Evolutionary conservation across 2,888 invertebrate genomes (phyloP).

Genomic region (Cancer borealis): DNA sequence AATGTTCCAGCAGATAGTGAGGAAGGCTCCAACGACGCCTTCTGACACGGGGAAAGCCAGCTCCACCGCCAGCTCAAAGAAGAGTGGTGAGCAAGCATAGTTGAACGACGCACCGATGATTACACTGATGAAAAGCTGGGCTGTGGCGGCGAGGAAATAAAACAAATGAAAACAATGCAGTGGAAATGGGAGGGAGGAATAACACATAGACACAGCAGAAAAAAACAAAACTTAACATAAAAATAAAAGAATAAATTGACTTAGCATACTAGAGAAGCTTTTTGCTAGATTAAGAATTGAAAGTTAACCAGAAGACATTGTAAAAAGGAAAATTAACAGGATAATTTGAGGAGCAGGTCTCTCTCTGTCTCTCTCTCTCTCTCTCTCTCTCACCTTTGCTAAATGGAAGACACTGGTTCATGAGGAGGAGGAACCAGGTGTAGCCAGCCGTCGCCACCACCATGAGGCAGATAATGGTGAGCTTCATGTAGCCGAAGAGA

Average conservation of each 20-base stretch:
- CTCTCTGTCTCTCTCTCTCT: background rate
- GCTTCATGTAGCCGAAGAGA: constrained; percentile 74
- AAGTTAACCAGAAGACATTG: no score
- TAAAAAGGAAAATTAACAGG: no score
- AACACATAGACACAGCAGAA: background rate
- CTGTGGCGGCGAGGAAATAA: constrained; percentile 40
- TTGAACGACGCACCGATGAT: constrained; percentile 75
- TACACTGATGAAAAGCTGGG: constrained; percentile 73
- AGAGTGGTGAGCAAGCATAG: constrained; percentile 77
- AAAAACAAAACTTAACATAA: no score
- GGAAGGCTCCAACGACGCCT: constrained; percentile 77
- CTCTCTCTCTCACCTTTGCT: constrained; percentile 58
- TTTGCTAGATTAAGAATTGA: no score
- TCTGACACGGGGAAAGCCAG: constrained; percentile 77
- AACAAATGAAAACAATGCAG: background rate
- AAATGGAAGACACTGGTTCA: constrained; percentile 73
- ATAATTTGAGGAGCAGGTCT: no score
- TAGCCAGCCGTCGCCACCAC: constrained; percentile 66
- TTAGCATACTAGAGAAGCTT: no score
- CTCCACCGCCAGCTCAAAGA: constrained; percentile 77
- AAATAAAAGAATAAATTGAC: no score
- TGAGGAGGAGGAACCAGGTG: constrained; percentile 71
- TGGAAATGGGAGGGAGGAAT: background rate
- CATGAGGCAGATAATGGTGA: constrained; percentile 72
- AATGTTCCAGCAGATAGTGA: constrained; percentile 76